A percentile compares a stretch with the other conserved stretches of the same genome.
Evolutionary conservation across 2,113 vertebrate species (phyloP).

Genomic region (Parus major): DNA sequence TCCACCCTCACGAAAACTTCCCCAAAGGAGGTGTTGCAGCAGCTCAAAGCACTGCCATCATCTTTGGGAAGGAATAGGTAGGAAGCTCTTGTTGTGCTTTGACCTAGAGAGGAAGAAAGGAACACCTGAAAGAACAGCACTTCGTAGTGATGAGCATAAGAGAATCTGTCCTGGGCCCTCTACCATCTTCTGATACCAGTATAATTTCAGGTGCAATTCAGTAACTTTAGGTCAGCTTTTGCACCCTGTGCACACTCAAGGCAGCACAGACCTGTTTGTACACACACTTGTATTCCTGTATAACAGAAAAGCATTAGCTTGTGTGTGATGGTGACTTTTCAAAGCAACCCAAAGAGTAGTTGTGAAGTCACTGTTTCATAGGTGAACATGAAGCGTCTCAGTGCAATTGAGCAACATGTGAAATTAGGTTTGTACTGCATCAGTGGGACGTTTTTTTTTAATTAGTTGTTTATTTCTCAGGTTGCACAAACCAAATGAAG

Average conservation of each 20-base stretch:
- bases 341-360: conserved; percentile 11
- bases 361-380: background rate
- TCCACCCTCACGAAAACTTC: background rate
- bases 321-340: background rate
- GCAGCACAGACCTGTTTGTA: background rate
- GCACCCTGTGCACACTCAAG: fast-evolving
- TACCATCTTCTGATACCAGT: background rate
- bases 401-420: background rate
- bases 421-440: background rate
- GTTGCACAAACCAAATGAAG: conserved; percentile 13
- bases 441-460: background rate
- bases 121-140: background rate
- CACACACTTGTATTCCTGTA: fast-evolving
- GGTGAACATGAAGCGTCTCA: fast-evolving
- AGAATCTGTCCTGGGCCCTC: background rate
- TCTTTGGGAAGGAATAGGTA: background rate
- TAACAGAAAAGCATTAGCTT: background rate
- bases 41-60: background rate
- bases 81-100: background rate
- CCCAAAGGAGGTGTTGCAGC: background rate
- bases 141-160: fast-evolving
- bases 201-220: background rate
- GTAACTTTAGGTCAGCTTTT: background rate
- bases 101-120: background rate
- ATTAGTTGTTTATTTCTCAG: background rate